These are phyloP conservation scores for Neelides sp. DNA, from an alignment of 1,140 invertebrate genomes.

Conservation along the genomic window DNA sequence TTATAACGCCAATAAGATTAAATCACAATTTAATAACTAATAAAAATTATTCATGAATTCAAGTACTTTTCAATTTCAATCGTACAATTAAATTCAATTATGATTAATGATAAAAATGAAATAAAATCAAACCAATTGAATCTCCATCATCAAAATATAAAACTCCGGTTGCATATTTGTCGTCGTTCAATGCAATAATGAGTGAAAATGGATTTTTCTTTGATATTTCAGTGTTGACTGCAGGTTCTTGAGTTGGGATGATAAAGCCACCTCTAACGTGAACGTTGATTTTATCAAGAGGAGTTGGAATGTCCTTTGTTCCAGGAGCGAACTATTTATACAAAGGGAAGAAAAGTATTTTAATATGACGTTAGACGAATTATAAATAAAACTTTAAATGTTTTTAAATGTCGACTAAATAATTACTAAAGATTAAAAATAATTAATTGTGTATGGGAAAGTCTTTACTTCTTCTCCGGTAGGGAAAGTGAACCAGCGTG, in stretches of 20 bases:
- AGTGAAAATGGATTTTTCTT: conserved; percentile 35
- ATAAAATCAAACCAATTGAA: conserved; percentile 44
- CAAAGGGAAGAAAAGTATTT: no score
- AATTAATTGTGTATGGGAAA: no score
- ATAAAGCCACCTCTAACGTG: conserved; percentile 52
- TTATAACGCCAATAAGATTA: no score
- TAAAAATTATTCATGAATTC: no score
- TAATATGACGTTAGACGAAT: no score
- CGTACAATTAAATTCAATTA: no score
- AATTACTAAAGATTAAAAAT: no score
- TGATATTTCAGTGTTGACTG: conserved; percentile 43
- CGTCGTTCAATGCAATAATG: conserved; percentile 34
- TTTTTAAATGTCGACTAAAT: no score
- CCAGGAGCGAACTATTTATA: conserved; percentile 39
- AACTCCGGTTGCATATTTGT: conserved; percentile 31
- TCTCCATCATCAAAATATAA: conserved; percentile 43
- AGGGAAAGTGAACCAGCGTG: conserved; percentile 39
- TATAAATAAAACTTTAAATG: no score
- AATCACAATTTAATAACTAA: no score
- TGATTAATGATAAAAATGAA: no score
- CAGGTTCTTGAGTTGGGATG: conserved; percentile 53
- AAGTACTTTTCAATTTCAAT: no score
- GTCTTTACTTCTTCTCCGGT: conserved; percentile 37
- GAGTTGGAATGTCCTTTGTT: conserved; percentile 42
- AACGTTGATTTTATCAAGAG: conserved; percentile 50